phyloP scores from a whole-genome alignment of 2,888 invertebrate genomes.

The Philonicus albiceps region DNA sequence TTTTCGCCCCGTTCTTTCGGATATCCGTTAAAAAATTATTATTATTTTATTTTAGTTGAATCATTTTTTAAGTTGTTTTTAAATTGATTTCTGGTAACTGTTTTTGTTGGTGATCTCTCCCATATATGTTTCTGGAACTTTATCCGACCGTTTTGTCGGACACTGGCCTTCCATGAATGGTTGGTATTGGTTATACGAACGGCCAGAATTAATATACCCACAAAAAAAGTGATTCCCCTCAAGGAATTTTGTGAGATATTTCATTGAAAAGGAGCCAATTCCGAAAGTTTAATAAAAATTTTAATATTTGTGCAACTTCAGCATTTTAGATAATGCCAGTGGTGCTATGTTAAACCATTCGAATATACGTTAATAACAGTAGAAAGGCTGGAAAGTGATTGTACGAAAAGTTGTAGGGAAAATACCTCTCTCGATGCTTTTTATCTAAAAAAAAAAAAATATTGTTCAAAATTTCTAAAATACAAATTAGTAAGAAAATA shows the following conservation, averaged over 20 bases:
- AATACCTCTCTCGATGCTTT: not conserved
- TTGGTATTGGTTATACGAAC: not conserved
- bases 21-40: not conserved
- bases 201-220: not conserved
- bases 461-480: not conserved
- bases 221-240: not conserved
- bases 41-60: not conserved
- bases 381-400: slow-evolving; percentile 11
- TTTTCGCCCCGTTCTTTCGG: slow-evolving; percentile 4
- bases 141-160: not conserved
- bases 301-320: slow-evolving; percentile 7
- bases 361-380: slow-evolving; percentile 12
- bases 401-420: not conserved
- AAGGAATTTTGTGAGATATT: not conserved
- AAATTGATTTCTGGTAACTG: not conserved
- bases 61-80: not conserved
- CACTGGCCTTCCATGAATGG: slow-evolving; percentile 12
- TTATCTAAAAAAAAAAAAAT: not conserved
- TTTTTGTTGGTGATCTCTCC: not conserved
- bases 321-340: slow-evolving; percentile 2
- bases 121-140: not conserved
- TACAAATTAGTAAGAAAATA: not conserved
- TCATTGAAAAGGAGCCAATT: not conserved
- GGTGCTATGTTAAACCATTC: not conserved
- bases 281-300: not conserved